Evolutionary conservation across 1,140 invertebrate species (phyloP).

Genomic region (Rhizoglyphus robini): DNA sequence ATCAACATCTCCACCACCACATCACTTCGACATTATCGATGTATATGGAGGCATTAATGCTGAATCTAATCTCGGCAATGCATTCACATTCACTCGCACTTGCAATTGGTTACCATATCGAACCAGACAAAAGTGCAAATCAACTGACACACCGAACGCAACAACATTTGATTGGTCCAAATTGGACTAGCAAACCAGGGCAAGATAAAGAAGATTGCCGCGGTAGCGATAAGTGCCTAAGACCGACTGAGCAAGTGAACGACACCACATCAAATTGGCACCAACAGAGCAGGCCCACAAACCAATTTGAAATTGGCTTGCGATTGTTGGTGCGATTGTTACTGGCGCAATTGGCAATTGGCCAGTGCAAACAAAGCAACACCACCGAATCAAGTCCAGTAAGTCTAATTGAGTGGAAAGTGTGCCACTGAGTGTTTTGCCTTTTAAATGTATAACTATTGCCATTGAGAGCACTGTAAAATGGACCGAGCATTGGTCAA

Average conservation of each 20-base stretch:
- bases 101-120: too few species aligned
- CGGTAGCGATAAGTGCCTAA: background rate
- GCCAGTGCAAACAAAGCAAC: background rate
- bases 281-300: too few species aligned
- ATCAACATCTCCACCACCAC: too few species aligned
- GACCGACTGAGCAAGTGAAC: too few species aligned
- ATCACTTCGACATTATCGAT: background rate
- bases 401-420: background rate
- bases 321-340: too few species aligned
- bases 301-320: background rate
- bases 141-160: background rate
- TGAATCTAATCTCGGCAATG: background rate
- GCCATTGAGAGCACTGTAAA: too few species aligned
- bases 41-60: slow-evolving; percentile 1
- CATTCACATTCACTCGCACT: too few species aligned
- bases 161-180: background rate
- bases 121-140: background rate
- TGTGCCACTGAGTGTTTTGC: too few species aligned
- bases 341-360: too few species aligned
- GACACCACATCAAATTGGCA: too few species aligned
- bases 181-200: background rate
- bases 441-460: too few species aligned
- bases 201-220: background rate
- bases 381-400: background rate
- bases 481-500: too few species aligned